Percentiles rank a stretch among this genome's conserved stretches.
phyloP scores from a whole-genome alignment of 2,113 vertebrate species.

The Pithys albifrons region DNA sequence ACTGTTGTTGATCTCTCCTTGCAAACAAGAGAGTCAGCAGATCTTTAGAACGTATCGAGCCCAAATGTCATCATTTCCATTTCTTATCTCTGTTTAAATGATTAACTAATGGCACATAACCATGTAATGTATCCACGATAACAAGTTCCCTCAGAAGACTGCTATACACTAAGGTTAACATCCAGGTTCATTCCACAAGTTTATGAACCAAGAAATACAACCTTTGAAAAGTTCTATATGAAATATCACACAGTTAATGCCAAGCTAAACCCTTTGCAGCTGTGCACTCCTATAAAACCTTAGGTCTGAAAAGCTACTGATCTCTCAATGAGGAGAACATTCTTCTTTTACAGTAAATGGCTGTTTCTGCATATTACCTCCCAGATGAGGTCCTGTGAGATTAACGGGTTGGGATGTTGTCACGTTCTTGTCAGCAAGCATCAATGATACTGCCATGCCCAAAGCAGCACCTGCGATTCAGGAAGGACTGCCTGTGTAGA shows the following conservation, averaged over 20 bases:
- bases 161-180: conserved; percentile 38
- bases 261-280: conserved; percentile 15
- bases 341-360: conserved; percentile 13
- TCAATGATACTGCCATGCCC: not conserved
- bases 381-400: not conserved
- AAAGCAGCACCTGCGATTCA: not conserved
- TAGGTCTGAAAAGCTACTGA: not conserved
- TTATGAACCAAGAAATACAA: conserved; percentile 67
- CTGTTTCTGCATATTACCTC: conserved; percentile 3
- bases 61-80: conserved; percentile 60
- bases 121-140: conserved; percentile 25
- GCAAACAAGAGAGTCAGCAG: conserved; percentile 43
- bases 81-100: conserved; percentile 60
- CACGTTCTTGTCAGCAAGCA: not conserved
- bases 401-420: not conserved
- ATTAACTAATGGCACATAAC: conserved; percentile 66
- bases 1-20: conserved; percentile 9
- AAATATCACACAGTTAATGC: conserved; percentile 56
- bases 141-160: conserved; percentile 15
- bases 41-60: conserved; percentile 1
- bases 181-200: conserved; percentile 61
- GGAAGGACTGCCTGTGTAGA: not conserved
- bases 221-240: conserved; percentile 60
- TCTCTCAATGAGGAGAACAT: conserved; percentile 13
- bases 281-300: conserved; percentile 29